phyloP scores from a whole-genome alignment of 2,797 vertebrate species.

The Chelonia mydas region DNA sequence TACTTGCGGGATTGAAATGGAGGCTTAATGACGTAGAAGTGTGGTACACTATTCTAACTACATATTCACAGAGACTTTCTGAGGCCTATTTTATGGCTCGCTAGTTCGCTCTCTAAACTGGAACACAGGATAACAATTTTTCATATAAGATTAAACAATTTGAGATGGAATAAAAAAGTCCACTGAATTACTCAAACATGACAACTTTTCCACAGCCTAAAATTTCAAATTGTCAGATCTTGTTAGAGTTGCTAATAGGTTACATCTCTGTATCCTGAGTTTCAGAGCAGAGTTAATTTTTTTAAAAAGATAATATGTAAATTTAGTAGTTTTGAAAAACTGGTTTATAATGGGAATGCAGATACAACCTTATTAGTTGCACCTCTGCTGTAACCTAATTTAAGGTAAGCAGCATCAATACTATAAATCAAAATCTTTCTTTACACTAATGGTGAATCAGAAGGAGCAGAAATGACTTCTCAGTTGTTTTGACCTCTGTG shows the following conservation, averaged over 20 bases:
- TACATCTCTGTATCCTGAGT: not conserved
- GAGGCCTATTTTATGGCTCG: not conserved
- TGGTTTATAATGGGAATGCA: not conserved
- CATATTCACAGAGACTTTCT: not conserved
- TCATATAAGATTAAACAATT: not conserved
- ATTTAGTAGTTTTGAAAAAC: not conserved
- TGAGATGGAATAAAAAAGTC: not conserved
- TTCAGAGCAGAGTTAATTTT: not conserved
- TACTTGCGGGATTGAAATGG: not conserved
- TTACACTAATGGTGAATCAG: not conserved
- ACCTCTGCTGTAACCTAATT: not conserved
- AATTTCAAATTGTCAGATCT: fast-evolving
- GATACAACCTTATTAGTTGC: fast-evolving
- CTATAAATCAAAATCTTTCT: not conserved
- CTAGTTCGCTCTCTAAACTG: not conserved
- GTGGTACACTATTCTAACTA: not conserved
- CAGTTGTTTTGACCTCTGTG: not conserved
- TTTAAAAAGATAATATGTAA: fast-evolving
- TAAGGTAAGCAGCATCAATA: not conserved
- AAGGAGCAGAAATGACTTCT: not conserved
- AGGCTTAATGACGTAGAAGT: fast-evolving
- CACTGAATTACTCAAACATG: not conserved
- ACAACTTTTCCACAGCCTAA: not conserved
- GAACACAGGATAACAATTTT: not conserved
- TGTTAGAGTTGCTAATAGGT: not conserved